Conservation (phyloP, 2,113 vertebrate species). For the Panthera uncia region DNA sequence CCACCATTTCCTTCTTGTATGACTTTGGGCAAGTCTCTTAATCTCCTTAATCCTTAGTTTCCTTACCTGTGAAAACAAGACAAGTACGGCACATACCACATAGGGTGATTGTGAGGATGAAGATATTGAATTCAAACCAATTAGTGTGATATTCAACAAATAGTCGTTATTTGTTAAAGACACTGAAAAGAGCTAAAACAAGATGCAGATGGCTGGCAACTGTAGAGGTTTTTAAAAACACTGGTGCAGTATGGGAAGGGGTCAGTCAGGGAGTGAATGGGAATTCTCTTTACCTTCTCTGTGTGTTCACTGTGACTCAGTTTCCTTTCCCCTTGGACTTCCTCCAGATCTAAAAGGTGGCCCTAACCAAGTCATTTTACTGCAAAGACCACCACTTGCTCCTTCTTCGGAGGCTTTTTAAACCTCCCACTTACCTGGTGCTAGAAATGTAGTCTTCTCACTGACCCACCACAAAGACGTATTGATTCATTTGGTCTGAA, state of each 20-base stretch:
- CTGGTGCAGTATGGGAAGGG: background rate
- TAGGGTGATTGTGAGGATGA: background rate
- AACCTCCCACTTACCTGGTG: background rate
- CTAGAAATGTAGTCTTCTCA: background rate
- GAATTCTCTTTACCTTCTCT: background rate
- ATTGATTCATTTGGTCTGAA: background rate
- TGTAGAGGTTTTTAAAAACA: background rate
- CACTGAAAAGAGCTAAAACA: background rate
- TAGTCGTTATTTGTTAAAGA: background rate
- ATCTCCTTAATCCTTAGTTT: background rate
- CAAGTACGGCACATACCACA: background rate
- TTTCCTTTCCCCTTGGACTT: background rate
- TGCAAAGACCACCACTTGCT: background rate
- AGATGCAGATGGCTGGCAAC: background rate
- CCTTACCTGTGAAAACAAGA: background rate
- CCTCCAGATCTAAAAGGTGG: background rate
- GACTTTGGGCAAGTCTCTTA: background rate
- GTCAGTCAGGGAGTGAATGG: rapidly evolving
- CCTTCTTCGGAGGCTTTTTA: background rate
- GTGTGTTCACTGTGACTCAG: background rate
- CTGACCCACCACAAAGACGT: too few species aligned
- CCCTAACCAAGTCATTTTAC: background rate
- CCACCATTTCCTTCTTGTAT: background rate
- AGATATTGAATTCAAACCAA: background rate
- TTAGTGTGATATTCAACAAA: background rate